Evolutionary conservation across 2,113 vertebrate species (phyloP), one percentile per base, ranked within the genome.

Genomic region (Gulo gulo): DNA sequence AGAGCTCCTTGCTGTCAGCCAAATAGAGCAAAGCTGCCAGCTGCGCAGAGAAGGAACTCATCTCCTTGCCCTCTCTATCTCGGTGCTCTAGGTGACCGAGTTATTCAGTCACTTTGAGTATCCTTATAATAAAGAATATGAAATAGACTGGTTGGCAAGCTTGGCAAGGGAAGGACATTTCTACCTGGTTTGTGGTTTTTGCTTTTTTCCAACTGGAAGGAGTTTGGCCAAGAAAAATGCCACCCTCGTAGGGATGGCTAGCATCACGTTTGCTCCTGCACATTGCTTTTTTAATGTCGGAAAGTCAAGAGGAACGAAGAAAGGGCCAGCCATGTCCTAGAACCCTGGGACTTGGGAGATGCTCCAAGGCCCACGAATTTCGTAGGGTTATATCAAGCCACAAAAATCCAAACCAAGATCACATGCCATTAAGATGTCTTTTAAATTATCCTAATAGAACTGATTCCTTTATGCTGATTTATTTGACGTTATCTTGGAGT

Each of bases 331-430:
- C 16, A 14, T 26, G n/a, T n/a, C 80, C 52, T 79, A 83, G 92
- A 93, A 87, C 61, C 24, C 8, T n/a, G n/a, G 39, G 16, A 85
- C 55, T 36, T 47, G 31, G 81, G 39, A 90, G 67, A 74, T 23
- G 57, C 55, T 92, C 67, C 39, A 92, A 74, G 50, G 4, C 23
- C 67, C 50, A 69, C 21, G 59, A 74, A 52, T 79, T 91, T 81
- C 34, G 57, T 4, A 59, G 14, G 12, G 88, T 24, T 42, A 36
- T 42, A 90, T 34, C 55, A 85, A 71, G 80, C n/a, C 12, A 12
- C 20, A 47, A 57, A 87, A 95, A 55, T 26, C 67, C 59, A 87
- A 94, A 94, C 14, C 34, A 83, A 90, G 36, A 52, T 59, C 50
- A 78, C 61, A 65, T 81, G 36, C 52, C 61, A 29, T 15, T 71